A percentile compares a stretch with the other conserved stretches of the same genome.
Conservation (phyloP, 2,797 vertebrate species). For the Pristis pectinata region DNA sequence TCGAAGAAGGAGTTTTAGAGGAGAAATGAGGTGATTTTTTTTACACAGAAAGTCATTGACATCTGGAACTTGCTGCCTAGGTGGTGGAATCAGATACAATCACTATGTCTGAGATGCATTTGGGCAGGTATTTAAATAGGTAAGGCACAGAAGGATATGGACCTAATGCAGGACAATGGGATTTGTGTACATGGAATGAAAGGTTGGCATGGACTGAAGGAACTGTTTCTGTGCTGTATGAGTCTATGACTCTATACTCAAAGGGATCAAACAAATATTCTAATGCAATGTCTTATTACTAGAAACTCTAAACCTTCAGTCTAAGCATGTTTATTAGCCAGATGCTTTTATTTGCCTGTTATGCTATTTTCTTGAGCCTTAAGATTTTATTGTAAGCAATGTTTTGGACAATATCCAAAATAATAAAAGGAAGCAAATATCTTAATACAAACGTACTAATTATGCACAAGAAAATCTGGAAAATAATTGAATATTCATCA, state of each 20-base stretch:
- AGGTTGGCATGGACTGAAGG: too few species aligned
- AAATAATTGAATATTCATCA: not conserved
- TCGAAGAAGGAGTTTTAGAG: too few species aligned
- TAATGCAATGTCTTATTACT: not conserved
- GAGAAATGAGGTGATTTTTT: too few species aligned
- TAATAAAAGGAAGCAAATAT: not conserved
- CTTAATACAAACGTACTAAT: not conserved
- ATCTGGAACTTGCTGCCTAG: too few species aligned
- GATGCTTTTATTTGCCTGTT: slow-evolving; percentile 16
- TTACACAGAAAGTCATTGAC: too few species aligned
- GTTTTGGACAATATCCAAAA: not conserved
- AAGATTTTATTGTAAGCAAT: not conserved
- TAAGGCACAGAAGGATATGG: too few species aligned
- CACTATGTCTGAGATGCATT: too few species aligned
- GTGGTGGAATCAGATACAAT: too few species aligned
- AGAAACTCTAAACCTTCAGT: not conserved
- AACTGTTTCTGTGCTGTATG: too few species aligned
- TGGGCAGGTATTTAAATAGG: too few species aligned
- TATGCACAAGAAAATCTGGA: not conserved
- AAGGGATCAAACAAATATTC: slow-evolving; percentile 9
- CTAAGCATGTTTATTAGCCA: not conserved
- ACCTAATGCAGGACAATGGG: too few species aligned
- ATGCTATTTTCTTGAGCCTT: not conserved
- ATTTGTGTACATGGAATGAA: too few species aligned
- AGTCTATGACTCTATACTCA: not conserved